phyloP scores from a whole-genome alignment of 2,888 invertebrate species.

The Acrocera orbiculus region DNA sequence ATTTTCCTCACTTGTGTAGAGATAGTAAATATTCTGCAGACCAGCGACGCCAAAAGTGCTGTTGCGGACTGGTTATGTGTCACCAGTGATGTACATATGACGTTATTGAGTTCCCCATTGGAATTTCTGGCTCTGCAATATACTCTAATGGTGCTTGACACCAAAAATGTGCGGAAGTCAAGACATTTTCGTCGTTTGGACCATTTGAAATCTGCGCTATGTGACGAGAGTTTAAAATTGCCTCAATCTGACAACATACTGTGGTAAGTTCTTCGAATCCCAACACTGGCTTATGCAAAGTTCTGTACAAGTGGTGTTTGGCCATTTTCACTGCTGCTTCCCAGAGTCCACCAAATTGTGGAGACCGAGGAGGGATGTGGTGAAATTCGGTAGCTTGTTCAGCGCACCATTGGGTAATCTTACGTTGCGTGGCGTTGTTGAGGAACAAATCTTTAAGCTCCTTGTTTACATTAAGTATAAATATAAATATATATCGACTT shows the following conservation, averaged over 20 bases:
- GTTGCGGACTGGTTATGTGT: constrained; percentile 7
- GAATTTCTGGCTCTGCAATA: background rate
- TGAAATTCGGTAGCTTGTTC: background rate
- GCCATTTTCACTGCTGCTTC: constrained; percentile 10
- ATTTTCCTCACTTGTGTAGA: constrained; percentile 8
- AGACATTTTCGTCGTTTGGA: constrained; percentile 6
- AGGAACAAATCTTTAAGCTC: too few relatives aligned
- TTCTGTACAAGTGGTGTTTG: background rate
- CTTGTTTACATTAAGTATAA: too few relatives aligned
- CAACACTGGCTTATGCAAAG: background rate
- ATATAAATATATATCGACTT: too few relatives aligned
- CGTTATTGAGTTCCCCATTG: background rate
- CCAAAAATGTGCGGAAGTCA: constrained; percentile 9
- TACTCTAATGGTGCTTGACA: constrained; percentile 7
- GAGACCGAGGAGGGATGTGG: background rate
- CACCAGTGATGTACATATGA: constrained; percentile 7
- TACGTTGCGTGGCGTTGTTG: too few relatives aligned
- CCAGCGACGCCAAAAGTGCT: constrained; percentile 11
- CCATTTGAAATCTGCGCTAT: constrained; percentile 1
- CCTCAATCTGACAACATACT: constrained; percentile 6
- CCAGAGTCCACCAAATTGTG: background rate
- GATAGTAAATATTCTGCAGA: constrained; percentile 8
- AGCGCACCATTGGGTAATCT: background rate
- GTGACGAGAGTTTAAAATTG: constrained; percentile 8
- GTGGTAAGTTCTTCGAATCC: constrained; percentile 9